Base-by-base conservation (phyloP, 2,888 invertebrate genomes). In the Escarpia spicata region DNA sequence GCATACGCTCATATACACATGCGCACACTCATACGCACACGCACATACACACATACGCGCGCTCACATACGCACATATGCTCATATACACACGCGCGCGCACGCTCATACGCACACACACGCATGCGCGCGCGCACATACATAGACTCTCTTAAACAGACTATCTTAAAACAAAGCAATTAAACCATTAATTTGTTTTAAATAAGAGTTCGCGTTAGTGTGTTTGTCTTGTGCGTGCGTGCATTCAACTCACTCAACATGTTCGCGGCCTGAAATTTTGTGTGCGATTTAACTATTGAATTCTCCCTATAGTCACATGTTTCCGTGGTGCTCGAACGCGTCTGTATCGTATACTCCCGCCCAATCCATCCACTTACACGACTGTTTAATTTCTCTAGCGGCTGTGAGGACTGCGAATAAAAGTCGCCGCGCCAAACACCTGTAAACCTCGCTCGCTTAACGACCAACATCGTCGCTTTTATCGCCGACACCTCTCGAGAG, bases 231-330 rank as follows among this genome's bases (percentile, higher is more conserved):
- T 75, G 37, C 75, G 19, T n/a, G 26, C 26, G 6, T 75, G 26
- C 6, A 75, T n/a, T 26, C 19, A 75, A 26, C 75, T 19, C 75
- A 75, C 75, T 52, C 52, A 4, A 75, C 75, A 26, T 75, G 26
- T 26, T 26, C 75, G 75, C 75, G 19, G 26, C 75, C 26, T 75
- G 75, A 75, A 75, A 75, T 75, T 3, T 75, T 26, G 75, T 75
- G 75, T 75, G 75, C 75, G n/a, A 75, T 75, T 75, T 75, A 75
- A 75, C 26, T 75, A 75, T 75, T 75, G 75, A 75, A 75, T 75
- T n/a, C 75, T 6, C 75, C 75, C 75, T 75, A 75, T 2, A 26
- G 4, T 4, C 26, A 75, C 26, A 26, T 26, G 75, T 75, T 75
- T 75, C 75, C 26, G 75, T 26, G n/a, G 0, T 75, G 75, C 0